Percentiles rank a stretch among this genome's conserved stretches.
phyloP scores from a whole-genome alignment of 2,797 vertebrate genomes.

The Esox lucius region DNA sequence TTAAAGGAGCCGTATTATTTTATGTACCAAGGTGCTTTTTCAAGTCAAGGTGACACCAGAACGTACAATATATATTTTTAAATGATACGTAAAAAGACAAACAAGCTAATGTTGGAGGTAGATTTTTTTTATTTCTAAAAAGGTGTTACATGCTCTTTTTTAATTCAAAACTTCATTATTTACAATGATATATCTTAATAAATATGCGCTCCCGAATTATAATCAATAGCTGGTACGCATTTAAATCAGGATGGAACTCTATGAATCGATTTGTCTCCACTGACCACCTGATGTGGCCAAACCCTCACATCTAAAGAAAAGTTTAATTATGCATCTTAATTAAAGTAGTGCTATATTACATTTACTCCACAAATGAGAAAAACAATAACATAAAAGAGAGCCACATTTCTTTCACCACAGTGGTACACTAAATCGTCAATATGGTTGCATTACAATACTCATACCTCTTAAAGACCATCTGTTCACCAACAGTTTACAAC shows the following conservation, averaged over 20 bases:
- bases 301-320: conserved; percentile 43
- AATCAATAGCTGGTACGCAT: conserved; percentile 52
- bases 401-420: conserved; percentile 28
- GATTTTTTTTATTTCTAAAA: conserved; percentile 72
- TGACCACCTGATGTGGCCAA: conserved; percentile 39
- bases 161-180: conserved; percentile 69
- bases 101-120: conserved; percentile 27
- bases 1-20: conserved; percentile 69
- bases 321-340: conserved; percentile 41
- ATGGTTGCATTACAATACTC: conserved; percentile 30
- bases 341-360: conserved; percentile 29
- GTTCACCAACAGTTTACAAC: background rate
- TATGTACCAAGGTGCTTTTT: background rate
- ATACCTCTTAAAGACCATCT: conserved; percentile 10
- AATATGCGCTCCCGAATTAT: conserved; percentile 67
- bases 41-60: background rate
- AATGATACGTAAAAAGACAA: conserved; percentile 6
- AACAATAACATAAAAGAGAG: conserved; percentile 27
- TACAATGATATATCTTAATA: conserved; percentile 71
- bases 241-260: conserved; percentile 29
- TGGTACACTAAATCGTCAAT: conserved; percentile 27
- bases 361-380: conserved; percentile 15
- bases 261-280: conserved; percentile 24
- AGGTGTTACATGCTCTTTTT: conserved; percentile 65
- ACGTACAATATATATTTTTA: background rate